Percentiles rank a stretch among this genome's conserved stretches.
These are phyloP conservation scores for Phenganax stokvisi DNA, from an alignment of 92 coral and sea anemone genomes.

Conservation along the genomic window DNA sequence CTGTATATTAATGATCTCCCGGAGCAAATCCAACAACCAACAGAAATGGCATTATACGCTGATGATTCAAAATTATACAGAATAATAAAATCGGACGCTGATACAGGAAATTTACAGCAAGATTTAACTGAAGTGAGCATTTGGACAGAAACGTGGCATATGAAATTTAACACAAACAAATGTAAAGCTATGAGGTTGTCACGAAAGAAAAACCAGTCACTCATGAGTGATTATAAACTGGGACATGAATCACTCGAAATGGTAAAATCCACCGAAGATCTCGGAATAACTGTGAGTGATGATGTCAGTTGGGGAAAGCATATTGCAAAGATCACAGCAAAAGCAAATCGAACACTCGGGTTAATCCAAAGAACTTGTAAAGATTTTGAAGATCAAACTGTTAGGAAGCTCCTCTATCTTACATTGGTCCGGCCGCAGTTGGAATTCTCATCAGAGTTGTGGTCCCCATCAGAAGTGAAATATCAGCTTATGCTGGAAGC, in stretches of 20 bases:
- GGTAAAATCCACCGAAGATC: background rate
- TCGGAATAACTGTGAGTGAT: background rate
- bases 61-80: background rate
- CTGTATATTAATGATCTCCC: too few relatives aligned
- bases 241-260: background rate
- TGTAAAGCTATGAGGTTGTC: constrained; percentile 3
- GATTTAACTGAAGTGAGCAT: background rate
- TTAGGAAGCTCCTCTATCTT: background rate
- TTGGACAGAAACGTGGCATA: background rate
- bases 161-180: constrained; percentile 1
- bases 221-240: too few relatives aligned
- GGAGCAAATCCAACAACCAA: too few relatives aligned
- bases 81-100: background rate
- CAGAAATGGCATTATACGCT: background rate
- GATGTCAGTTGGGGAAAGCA: background rate
- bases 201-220: background rate
- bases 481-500: constrained; percentile 1
- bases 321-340: background rate
- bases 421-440: background rate
- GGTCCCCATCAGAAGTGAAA: constrained; percentile 4
- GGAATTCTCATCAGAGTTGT: background rate
- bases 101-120: background rate
- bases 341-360: background rate
- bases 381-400: background rate
- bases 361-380: background rate